Percentiles rank a stretch among this genome's conserved stretches.
Evolutionary conservation across 2,888 invertebrate species (phyloP).

Genomic region (Pterostichus madidus): DNA sequence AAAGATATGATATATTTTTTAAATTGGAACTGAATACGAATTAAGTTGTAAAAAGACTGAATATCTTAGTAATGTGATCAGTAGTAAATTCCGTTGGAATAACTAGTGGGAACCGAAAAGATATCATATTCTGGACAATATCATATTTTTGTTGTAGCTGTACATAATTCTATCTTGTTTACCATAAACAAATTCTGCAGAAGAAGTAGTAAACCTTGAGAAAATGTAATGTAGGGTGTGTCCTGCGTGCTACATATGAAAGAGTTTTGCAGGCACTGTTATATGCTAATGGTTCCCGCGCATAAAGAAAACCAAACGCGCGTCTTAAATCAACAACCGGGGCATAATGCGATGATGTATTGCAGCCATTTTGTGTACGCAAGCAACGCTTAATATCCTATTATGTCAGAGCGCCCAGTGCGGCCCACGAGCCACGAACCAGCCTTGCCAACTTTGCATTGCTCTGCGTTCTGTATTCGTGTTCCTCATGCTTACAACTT

Average conservation of each 20-base stretch:
- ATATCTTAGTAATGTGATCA: too few species aligned
- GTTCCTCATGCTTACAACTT: slow-evolving; percentile 2
- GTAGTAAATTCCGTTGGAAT: too few species aligned
- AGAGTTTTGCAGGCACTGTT: slow-evolving; percentile 42
- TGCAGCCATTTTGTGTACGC: slow-evolving; percentile 62
- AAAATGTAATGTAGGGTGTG: not conserved
- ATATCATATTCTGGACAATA: too few species aligned
- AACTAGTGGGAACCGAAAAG: too few species aligned
- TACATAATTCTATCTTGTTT: too few species aligned
- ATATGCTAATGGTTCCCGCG: slow-evolving; percentile 60
- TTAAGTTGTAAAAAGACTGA: too few species aligned
- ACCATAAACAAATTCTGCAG: too few species aligned
- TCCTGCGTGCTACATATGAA: not conserved
- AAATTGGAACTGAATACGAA: too few species aligned
- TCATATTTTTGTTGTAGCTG: too few species aligned
- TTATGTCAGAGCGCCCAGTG: slow-evolving; percentile 56
- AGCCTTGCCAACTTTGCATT: slow-evolving; percentile 49
- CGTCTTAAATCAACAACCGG: slow-evolving; percentile 66
- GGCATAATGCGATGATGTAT: slow-evolving; percentile 66
- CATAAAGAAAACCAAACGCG: slow-evolving; percentile 64
- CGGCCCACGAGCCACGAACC: slow-evolving; percentile 10
- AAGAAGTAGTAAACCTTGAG: not conserved
- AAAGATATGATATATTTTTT: too few species aligned
- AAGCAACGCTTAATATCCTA: slow-evolving; percentile 64
- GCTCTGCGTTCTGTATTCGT: slow-evolving; percentile 28